phyloP scores from a whole-genome alignment of 2,113 vertebrate species.

The Gnathonemus echidnorhynchus region DNA sequence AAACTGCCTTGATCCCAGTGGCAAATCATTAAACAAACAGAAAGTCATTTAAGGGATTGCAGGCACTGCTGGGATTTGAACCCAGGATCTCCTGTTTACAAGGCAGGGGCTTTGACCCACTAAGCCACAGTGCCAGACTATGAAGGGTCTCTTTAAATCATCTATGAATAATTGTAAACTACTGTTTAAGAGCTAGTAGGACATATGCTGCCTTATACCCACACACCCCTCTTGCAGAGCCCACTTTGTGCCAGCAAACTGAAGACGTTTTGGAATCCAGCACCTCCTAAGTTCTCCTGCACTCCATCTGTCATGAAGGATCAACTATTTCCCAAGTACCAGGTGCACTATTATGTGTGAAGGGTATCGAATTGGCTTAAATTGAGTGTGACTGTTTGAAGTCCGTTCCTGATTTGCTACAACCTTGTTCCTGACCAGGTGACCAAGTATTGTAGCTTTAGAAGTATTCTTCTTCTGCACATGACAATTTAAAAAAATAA shows the following conservation, averaged over 20 bases:
- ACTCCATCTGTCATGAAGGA: conserved; percentile 55
- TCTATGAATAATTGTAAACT: not conserved
- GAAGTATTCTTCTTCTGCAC: not conserved
- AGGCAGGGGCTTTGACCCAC: not conserved
- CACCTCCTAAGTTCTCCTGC: conserved; percentile 61
- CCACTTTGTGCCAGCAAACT: conserved; percentile 48
- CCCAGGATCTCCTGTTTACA: not conserved
- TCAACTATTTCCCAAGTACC: conserved; percentile 59
- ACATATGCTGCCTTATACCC: not conserved
- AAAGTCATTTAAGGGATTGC: not conserved
- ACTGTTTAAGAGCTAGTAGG: not conserved
- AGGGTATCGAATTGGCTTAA: not conserved
- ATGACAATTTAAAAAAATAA: not conserved
- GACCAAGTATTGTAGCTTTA: not conserved
- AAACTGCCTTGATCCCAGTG: not conserved
- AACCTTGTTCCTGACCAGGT: not conserved
- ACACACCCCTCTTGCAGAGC: conserved; percentile 40
- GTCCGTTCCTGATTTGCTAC: not conserved
- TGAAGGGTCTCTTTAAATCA: not conserved
- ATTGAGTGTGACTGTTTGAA: not conserved
- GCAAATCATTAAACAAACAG: not conserved
- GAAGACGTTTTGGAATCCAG: conserved; percentile 61
- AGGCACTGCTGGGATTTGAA: not conserved
- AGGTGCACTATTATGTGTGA: conserved; percentile 47
- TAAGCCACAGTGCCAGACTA: not conserved